phyloP scores from a whole-genome alignment of 2,888 invertebrate species.

The Elysia crispata region DNA sequence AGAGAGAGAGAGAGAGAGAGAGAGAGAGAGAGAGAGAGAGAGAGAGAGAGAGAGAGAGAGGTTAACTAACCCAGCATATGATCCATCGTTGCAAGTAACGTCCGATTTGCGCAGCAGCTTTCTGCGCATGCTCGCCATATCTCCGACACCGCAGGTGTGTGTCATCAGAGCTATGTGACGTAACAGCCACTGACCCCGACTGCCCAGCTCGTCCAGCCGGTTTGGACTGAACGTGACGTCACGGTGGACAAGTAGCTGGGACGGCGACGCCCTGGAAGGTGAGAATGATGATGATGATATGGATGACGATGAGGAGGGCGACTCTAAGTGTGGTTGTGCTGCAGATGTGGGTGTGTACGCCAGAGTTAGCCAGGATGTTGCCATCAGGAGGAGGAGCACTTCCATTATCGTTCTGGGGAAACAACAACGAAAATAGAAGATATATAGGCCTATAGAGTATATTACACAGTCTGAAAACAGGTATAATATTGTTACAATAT shows the following conservation, averaged over 20 bases:
- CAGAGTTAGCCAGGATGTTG: constrained; percentile 21
- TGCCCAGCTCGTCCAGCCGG: constrained; percentile 54
- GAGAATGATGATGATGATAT: background rate
- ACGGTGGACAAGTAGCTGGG: background rate
- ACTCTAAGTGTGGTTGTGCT: background rate
- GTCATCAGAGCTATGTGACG: constrained; percentile 65
- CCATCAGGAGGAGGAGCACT: background rate
- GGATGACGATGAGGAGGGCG: background rate
- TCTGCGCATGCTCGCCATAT: constrained; percentile 65
- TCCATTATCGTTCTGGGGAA: constrained; percentile 35
- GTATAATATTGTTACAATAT: no score
- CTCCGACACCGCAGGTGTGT: constrained; percentile 68
- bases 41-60: no score
- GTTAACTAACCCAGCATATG: constrained; percentile 68
- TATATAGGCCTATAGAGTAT: no score
- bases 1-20: no score
- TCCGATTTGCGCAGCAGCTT: constrained; percentile 62
- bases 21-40: background rate
- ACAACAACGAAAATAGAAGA: background rate
- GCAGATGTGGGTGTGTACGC: background rate
- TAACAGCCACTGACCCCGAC: constrained; percentile 55
- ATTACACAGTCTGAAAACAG: no score
- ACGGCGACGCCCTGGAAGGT: background rate
- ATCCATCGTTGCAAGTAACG: constrained; percentile 72
- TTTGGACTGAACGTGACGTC: constrained; percentile 54